Conservation (phyloP, 1,140 invertebrate species). For the Macrobrachium nipponense region DNA sequence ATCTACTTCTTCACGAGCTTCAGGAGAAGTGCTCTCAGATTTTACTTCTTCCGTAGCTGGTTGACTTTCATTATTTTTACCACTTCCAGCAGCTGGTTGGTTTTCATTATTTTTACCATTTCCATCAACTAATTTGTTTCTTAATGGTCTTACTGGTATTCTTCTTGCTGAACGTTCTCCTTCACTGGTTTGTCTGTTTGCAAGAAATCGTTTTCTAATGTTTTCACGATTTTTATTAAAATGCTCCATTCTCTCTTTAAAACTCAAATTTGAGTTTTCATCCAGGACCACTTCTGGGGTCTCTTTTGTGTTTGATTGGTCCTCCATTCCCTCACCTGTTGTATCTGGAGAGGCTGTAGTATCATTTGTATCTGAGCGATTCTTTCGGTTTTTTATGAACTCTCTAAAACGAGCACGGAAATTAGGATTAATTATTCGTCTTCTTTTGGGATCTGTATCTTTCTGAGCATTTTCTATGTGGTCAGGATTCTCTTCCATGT, state of each 20-base stretch:
- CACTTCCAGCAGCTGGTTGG: background rate
- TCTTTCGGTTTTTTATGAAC: constrained; percentile 49
- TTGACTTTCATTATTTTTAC: too few relatives aligned
- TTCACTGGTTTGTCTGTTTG: constrained; percentile 8
- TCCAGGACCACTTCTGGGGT: background rate
- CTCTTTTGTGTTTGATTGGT: background rate
- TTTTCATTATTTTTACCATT: background rate
- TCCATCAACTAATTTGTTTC: background rate
- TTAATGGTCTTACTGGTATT: constrained; percentile 23
- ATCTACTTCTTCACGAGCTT: background rate
- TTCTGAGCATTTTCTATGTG: background rate
- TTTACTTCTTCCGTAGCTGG: background rate
- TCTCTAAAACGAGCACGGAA: constrained; percentile 47
- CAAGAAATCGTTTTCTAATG: constrained; percentile 16
- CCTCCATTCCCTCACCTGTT: background rate
- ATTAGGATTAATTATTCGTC: constrained; percentile 32
- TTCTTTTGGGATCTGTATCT: background rate
- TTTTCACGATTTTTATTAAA: constrained; percentile 22
- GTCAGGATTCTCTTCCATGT: background rate
- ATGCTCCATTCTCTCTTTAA: constrained; percentile 32
- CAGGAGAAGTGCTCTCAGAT: background rate
- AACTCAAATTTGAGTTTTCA: background rate
- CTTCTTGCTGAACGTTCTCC: constrained; percentile 28
- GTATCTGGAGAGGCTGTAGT: constrained; percentile 22
- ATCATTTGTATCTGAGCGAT: background rate